phyloP scores from a whole-genome alignment of 2,888 invertebrate genomes.

The Synanthedon tipuliformis region DNA sequence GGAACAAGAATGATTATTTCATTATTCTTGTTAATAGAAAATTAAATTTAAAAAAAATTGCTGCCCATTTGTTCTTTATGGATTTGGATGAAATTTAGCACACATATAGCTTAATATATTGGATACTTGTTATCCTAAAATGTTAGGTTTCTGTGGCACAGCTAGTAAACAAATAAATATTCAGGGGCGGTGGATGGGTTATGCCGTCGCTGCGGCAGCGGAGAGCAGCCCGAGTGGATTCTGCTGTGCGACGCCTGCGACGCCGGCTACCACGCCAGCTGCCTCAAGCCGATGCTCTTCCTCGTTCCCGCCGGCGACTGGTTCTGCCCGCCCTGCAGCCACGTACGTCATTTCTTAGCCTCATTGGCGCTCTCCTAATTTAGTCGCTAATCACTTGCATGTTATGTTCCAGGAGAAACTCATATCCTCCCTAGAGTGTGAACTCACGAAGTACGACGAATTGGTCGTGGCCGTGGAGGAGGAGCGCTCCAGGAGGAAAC shows the following conservation, averaged over 20 bases:
- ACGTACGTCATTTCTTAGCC: conserved; percentile 71
- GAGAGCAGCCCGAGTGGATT: conserved; percentile 97
- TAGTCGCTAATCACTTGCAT: conserved; percentile 1
- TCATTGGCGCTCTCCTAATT: not conserved
- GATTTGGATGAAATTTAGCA: too few relatives aligned
- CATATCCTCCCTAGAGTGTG: conserved; percentile 78
- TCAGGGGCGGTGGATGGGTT: conserved; percentile 74
- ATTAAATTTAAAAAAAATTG: too few relatives aligned
- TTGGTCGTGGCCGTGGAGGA: conserved; percentile 75
- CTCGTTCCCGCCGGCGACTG: conserved; percentile 97
- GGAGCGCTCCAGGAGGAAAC: conserved; percentile 60
- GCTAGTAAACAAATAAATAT: not conserved
- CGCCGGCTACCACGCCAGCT: conserved; percentile 97
- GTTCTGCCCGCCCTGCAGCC: conserved; percentile 98
- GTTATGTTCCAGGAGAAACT: conserved; percentile 64
- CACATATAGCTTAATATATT: too few relatives aligned
- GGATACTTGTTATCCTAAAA: too few relatives aligned
- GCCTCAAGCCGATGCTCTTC: conserved; percentile 91
- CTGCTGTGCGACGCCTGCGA: conserved; percentile 96
- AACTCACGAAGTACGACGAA: conserved; percentile 82
- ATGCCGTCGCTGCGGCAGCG: conserved; percentile 91
- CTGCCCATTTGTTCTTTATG: too few relatives aligned
- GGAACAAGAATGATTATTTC: too few relatives aligned
- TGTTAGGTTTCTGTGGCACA: too few relatives aligned
- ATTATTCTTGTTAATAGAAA: too few relatives aligned